Evolutionary conservation across 1,140 invertebrate species (phyloP), one percentile per base, ranked within the genome.

Genomic region (Cataglyphis hispanica): DNA sequence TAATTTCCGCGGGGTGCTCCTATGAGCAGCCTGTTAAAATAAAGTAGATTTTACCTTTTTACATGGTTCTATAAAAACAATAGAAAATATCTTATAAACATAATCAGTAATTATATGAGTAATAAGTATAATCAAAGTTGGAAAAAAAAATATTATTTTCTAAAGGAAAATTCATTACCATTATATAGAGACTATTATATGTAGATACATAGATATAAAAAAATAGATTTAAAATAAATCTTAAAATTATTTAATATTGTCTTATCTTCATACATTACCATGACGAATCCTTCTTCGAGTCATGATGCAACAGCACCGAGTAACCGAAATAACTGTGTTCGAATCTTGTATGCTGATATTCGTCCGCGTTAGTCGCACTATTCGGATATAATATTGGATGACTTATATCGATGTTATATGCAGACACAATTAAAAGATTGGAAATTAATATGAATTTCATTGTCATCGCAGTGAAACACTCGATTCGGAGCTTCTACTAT

Each of bases 1-100:
- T 83, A 89, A 86, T 93, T 94, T 16, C 86, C 90, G 61, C 86
- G 89, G 3, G 93, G 93, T 53, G 93, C 93, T 34, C 93, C 92
- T 46, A 93, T 66, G 34, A 92, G 69, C 72, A 92, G 69, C 89
- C 92, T 93, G 1, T 74, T 25, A 34, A 13, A 66, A 8, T 63
- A 66, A 22, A 63, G 66, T 19, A 70, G 25, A 70, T 43, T 13
- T 37, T 8, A 76, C 2, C 5, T 37, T 56, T 56, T 3, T 22
- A 31, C n/a, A 56, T n/a, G 7, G 0, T 56, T 60, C 37, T 43
- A 75, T 63, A 27, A 75, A 60, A 22, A 25, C 1, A 25, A 25
- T 50, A n/a, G 50, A 72, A 1, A 53, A 43, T 50, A 50, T 31
- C 13, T 70, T 19, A 6, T 69, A 50, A 66, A 70, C 27, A 70